Conservation (phyloP, 2,888 invertebrate species). For the Folsomia manolachei region DNA sequence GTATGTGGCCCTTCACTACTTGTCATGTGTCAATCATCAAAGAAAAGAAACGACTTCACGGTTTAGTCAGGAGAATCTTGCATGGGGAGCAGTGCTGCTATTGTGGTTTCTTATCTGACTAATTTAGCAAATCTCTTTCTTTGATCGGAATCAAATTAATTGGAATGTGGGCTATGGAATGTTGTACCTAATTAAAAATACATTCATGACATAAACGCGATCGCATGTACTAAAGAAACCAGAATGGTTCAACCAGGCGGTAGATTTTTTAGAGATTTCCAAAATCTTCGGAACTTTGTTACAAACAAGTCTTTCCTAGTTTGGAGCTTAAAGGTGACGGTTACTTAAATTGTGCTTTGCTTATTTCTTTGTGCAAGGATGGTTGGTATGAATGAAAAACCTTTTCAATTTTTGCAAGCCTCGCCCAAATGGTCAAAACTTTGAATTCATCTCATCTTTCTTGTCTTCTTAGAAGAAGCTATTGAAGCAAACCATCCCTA, state of each 20-base stretch:
- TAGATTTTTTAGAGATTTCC: no score
- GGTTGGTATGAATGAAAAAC: neutral
- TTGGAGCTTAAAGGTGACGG: no score
- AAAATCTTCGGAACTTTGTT: no score
- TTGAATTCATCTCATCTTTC: neutral
- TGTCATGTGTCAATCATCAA: conserved; percentile 5
- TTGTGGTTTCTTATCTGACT: neutral
- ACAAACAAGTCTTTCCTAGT: no score
- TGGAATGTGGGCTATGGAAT: neutral
- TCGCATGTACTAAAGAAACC: no score
- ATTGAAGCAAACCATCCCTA: neutral
- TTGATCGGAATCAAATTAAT: neutral
- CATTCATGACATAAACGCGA: neutral
- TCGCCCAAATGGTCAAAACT: neutral
- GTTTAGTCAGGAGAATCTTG: no score
- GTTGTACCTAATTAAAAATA: no score
- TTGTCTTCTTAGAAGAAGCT: neutral
- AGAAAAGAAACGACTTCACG: neutral
- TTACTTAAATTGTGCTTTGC: no score
- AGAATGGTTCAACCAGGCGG: no score
- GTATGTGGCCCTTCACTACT: conserved; percentile 1
- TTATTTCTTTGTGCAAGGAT: neutral
- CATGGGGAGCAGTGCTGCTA: neutral
- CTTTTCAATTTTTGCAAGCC: neutral
- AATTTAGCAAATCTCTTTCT: neutral